Conservation (phyloP, 2,888 invertebrate genomes). For the Argynnis bischoffii region DNA sequence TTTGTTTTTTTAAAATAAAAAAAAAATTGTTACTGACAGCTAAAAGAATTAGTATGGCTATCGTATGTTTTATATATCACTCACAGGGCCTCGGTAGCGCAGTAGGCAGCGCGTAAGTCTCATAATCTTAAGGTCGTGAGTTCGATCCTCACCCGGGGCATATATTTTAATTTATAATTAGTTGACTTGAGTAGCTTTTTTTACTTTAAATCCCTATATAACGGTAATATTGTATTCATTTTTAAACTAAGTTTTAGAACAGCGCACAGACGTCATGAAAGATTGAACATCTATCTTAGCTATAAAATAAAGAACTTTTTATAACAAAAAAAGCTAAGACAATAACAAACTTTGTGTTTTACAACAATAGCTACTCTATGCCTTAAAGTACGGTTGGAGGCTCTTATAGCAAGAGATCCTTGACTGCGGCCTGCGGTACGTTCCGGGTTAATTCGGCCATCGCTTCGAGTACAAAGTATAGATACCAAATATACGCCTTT, state of each 20-base stretch:
- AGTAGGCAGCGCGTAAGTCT: constrained; percentile 95
- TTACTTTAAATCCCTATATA: not conserved
- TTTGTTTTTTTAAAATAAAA: too few species aligned
- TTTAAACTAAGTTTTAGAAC: not conserved
- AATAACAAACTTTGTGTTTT: not conserved
- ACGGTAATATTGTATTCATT: not conserved
- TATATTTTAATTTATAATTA: constrained; percentile 20
- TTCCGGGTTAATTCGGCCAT: constrained; percentile 47
- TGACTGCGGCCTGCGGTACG: constrained; percentile 43
- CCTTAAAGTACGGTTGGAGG: constrained; percentile 38
- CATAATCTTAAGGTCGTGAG: constrained; percentile 97
- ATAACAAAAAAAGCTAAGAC: not conserved
- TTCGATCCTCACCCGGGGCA: constrained; percentile 95
- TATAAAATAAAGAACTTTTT: not conserved
- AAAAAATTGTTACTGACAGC: too few species aligned
- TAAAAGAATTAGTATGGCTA: not conserved
- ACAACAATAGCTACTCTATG: constrained; percentile 34
- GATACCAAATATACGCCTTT: constrained; percentile 37
- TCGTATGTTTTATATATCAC: not conserved
- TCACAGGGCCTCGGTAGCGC: constrained; percentile 87
- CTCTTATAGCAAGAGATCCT: constrained; percentile 45
- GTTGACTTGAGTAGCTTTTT: not conserved
- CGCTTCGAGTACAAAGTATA: constrained; percentile 42
- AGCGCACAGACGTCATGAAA: not conserved
- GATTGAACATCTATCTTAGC: too few species aligned